Percentiles rank a stretch among this genome's conserved stretches.
Evolutionary conservation across 2,797 vertebrate species (phyloP).

Genomic region (Syngnathus acus): DNA sequence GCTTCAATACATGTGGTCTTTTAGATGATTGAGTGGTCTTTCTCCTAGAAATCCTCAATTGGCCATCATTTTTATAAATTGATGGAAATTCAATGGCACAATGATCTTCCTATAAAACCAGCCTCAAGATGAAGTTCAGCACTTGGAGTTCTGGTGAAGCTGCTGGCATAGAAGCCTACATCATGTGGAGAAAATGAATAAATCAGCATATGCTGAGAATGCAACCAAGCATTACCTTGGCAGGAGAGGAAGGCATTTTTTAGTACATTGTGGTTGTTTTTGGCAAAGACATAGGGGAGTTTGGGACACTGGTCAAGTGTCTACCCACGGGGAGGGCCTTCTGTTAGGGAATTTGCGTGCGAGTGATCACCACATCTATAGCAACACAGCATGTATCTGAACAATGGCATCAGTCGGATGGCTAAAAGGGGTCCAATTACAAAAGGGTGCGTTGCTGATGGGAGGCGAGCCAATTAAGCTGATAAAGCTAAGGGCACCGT

Average conservation of each 20-base stretch:
- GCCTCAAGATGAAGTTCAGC: slow-evolving; percentile 45
- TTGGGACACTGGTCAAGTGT: slow-evolving; percentile 32
- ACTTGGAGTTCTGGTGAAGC: slow-evolving; percentile 25
- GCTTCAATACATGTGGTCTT: slow-evolving; percentile 27
- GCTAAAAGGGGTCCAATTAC: slow-evolving; percentile 69
- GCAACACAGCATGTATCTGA: slow-evolving; percentile 57
- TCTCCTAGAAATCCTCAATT: slow-evolving; percentile 20
- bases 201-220: slow-evolving; percentile 36
- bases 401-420: slow-evolving; percentile 63
- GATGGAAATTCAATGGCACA: slow-evolving; percentile 38
- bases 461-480: slow-evolving; percentile 72
- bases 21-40: slow-evolving; percentile 7
- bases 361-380: slow-evolving; percentile 58
- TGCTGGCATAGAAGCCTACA: slow-evolving; percentile 32
- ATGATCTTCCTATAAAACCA: slow-evolving; percentile 49
- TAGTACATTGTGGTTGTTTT: slow-evolving; percentile 20
- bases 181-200: slow-evolving; percentile 38
- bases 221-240: slow-evolving; percentile 13
- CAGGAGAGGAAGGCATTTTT: slow-evolving; percentile 10
- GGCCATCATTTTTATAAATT: slow-evolving; percentile 24
- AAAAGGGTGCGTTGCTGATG: slow-evolving; percentile 58
- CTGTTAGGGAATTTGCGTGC: slow-evolving; percentile 55
- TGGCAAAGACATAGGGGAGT: slow-evolving; percentile 31
- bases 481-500: slow-evolving; percentile 53
- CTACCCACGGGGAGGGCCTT: slow-evolving; percentile 39